These are phyloP conservation scores for Peromyscus eremicus DNA, from an alignment of 2,797 vertebrate genomes.

Conservation along the genomic window DNA sequence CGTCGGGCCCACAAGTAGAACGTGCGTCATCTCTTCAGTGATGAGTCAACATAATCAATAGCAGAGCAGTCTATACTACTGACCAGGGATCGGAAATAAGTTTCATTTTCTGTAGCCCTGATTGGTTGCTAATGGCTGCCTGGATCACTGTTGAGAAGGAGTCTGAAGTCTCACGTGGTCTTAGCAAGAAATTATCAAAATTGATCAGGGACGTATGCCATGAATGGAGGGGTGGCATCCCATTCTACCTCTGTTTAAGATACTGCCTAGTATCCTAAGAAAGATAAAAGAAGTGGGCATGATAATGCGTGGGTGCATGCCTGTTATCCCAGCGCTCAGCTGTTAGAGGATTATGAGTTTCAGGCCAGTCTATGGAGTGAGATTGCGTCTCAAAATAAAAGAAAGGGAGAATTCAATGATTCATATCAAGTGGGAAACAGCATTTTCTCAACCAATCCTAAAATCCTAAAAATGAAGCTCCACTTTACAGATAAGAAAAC, in stretches of 20 bases:
- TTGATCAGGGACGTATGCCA: not conserved
- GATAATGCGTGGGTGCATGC: not conserved
- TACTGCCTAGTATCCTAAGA: not conserved
- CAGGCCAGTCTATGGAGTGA: not conserved
- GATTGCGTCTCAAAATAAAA: not conserved
- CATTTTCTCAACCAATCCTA: conserved; percentile 15
- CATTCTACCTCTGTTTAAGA: not conserved
- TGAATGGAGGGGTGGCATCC: not conserved
- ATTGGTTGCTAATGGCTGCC: conserved; percentile 31
- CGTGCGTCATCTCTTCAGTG: conserved; percentile 30
- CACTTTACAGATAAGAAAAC: conserved; percentile 49
- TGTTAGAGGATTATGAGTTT: not conserved
- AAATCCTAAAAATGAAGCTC: conserved; percentile 44
- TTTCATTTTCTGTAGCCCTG: conserved; percentile 49
- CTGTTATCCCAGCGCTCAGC: not conserved
- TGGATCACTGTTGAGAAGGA: conserved; percentile 49
- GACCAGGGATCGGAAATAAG: conserved; percentile 37
- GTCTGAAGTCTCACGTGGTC: conserved; percentile 52
- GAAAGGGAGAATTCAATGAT: not conserved
- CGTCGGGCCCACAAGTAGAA: conserved; percentile 52
- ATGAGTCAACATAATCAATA: conserved; percentile 62
- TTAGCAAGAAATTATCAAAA: conserved; percentile 66
- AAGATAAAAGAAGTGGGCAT: not conserved
- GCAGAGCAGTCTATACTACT: conserved; percentile 39
- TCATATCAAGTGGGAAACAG: conserved; percentile 35